Conservation (phyloP, 2,797 vertebrate genomes). For the Lagodon rhomboides region DNA sequence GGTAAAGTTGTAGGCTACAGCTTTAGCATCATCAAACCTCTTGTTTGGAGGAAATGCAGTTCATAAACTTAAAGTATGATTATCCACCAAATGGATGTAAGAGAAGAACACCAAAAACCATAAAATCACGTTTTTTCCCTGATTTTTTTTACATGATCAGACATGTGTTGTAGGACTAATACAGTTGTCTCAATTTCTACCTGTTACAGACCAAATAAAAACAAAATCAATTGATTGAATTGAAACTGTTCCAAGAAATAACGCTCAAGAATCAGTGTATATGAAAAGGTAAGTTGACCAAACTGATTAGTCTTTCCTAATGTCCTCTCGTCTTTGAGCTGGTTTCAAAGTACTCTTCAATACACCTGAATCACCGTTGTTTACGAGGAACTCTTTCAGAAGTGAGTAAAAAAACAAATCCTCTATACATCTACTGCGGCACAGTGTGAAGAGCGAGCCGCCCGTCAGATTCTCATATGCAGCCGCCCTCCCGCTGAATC, state of each 20-base stretch:
- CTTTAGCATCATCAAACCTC: neutral
- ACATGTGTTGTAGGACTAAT: too few relatives aligned
- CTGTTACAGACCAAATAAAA: too few relatives aligned
- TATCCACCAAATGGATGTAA: too few relatives aligned
- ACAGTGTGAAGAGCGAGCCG: neutral
- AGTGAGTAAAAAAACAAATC: constrained; percentile 4
- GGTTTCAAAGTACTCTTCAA: neutral
- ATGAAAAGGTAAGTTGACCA: neutral
- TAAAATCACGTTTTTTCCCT: too few relatives aligned
- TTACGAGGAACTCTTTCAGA: neutral
- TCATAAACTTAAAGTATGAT: neutral
- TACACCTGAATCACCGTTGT: neutral
- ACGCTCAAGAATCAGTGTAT: neutral
- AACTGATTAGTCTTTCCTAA: neutral
- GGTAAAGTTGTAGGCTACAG: too few relatives aligned
- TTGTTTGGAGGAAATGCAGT: neutral
- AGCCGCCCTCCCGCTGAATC: constrained; percentile 16
- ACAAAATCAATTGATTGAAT: too few relatives aligned
- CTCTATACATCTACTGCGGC: neutral
- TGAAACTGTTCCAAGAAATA: too few relatives aligned
- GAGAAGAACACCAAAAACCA: too few relatives aligned
- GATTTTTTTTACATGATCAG: too few relatives aligned
- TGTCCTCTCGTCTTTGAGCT: neutral
- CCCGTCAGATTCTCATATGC: constrained; percentile 9
- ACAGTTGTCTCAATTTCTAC: too few relatives aligned